Evolutionary conservation across 2,113 vertebrate genomes (phyloP).

Genomic region (Raja brachyura): DNA sequence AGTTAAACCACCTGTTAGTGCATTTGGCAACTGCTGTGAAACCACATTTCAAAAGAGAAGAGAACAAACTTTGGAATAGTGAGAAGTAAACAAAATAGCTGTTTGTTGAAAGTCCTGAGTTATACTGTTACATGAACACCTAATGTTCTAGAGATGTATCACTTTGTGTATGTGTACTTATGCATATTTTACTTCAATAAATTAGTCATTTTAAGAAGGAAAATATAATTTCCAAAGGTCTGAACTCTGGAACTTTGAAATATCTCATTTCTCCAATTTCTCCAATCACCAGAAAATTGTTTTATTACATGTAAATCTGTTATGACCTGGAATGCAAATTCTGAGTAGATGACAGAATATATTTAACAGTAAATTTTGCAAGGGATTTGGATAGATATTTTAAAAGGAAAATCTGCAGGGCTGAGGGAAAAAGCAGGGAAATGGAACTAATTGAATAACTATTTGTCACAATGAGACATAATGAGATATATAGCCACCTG

Average conservation of each 20-base stretch:
- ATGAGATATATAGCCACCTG: background rate
- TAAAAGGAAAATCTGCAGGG: too few relatives aligned
- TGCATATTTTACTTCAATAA: constrained; percentile 54
- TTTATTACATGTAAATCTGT: background rate
- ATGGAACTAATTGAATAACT: background rate
- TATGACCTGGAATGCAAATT: background rate
- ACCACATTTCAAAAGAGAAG: background rate
- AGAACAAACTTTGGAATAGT: background rate
- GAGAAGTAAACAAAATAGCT: background rate
- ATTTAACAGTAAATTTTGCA: background rate
- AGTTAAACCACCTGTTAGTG: background rate
- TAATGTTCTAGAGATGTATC: constrained; percentile 90
- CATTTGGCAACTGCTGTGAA: background rate
- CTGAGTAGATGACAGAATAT: background rate
- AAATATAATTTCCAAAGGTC: background rate
- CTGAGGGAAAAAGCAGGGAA: background rate
- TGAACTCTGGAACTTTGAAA: background rate
- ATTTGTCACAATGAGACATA: background rate
- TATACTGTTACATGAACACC: constrained; percentile 81
- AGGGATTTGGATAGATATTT: too few relatives aligned
- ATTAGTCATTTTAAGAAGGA: constrained; percentile 63
- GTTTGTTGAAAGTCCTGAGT: constrained; percentile 76
- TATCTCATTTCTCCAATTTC: background rate
- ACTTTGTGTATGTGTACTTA: constrained; percentile 52
- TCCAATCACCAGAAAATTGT: background rate